Base-by-base conservation (phyloP, 1,140 invertebrate species). In the Brachionus paranguensis region DNA sequence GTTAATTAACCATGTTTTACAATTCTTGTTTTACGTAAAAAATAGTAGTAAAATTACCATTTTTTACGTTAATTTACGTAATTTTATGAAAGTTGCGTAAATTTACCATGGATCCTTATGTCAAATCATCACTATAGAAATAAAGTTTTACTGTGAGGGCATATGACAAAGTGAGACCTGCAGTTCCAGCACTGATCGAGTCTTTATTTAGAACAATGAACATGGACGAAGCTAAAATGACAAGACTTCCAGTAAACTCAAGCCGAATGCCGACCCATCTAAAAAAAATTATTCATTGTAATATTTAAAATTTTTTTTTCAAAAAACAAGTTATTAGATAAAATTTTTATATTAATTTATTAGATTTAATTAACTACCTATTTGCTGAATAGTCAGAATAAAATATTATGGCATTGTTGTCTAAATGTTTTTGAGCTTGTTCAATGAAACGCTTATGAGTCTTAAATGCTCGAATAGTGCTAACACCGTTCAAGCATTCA, bases 401-500 rank as follows among this genome's bases (percentile, higher is more conserved):
- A 43, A 45, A 60, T 17, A 60, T 37, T 64, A 3, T 60, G 12
- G 29, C 14, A 64, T 79, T 79, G 20, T 60, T 64, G 33, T 79
- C 29, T 6, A 79, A 37, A 14, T 60, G 50, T 20, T 60, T 10
- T 45, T 55, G 27, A 60, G 20, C 33, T 24, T 55, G 50, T 5
- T 8, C 2, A 20, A 90, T 89, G 85, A 93, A 93, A 64, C 89
- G 86, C 2, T 90, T 85, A 33, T 88, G 85, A 37, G 87, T 87
- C 68, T 86, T 84, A 85, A 90, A 93, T 0, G 92, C 92, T 84
- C 92, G 85, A 53, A 93, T 93, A 0, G 90, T 90, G 6, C 87
- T 86, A 84, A 86, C 88, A 7, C 92, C 92, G 41, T 89, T 87
- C 5, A 92, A 85, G 4, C 90, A 96, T 92, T 98, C 96, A 76